Base-by-base conservation (phyloP, 1,140 invertebrate genomes). In the Aphaenogaster ashmeadi region DNA sequence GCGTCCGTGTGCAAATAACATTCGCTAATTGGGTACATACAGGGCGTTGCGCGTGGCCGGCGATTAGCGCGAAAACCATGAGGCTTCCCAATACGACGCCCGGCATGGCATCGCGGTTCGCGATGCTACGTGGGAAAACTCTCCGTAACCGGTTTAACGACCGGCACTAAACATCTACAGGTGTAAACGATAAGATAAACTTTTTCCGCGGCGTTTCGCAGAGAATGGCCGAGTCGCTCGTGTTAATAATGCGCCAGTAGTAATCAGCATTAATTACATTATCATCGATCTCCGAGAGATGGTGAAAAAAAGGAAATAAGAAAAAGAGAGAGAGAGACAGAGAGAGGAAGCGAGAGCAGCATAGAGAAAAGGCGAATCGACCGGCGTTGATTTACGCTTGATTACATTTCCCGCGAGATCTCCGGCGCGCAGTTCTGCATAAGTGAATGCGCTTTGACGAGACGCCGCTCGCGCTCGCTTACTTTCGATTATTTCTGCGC, bases 401-500 rank as follows among this genome's bases (percentile, higher is more conserved):
- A 84, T 84, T 84, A 75, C 41, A 84, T 84, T 75, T 84, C 44
- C 33, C 54, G 56, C 54, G 69, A 74, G 69, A 83, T 58, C 66
- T 21, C 44, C 47, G 44, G 27, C 60, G 77, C 44, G 60, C 60
- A 18, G n/a, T 80, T 74, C 44, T 60, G 56, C 80, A 47, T 60
- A 75, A 84, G 80, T 62, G 80, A 75, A 74, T 72, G 66, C 80
- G 54, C 67, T 58, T 72, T 58, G 79, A 83, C 80, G 50, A 47
- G 60, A 75, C 69, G 80, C 54, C 69, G 80, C 80, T 66, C 77
- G 27, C 58, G 56, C 41, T 58, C 79, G 67, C 80, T 84, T 84
- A 84, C 80, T 84, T 75, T 84, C 80, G 41, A 87, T 72, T 80
- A 89, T 89, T 87, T 21, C 83, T 27, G 44, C 67, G n/a, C 36